These are phyloP conservation scores for Lacerta bilineata DNA, from an alignment of 2,797 vertebrate genomes.

Conservation along the genomic window DNA sequence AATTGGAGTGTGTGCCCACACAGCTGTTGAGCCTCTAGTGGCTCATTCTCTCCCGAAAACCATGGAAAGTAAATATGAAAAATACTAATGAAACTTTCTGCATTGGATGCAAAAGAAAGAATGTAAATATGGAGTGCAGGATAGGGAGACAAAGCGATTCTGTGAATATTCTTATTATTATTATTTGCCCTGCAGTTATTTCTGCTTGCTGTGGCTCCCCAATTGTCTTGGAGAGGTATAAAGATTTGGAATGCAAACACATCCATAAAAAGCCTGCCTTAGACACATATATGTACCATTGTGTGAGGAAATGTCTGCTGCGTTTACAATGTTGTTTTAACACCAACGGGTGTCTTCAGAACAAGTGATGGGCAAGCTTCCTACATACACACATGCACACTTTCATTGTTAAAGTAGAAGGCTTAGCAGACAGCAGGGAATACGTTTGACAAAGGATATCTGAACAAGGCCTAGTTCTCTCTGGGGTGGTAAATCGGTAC, in stretches of 20 bases:
- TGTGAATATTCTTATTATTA: not conserved
- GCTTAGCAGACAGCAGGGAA: not conserved
- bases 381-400: not conserved
- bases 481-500: not conserved
- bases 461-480: not conserved
- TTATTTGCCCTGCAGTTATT: constrained; percentile 18
- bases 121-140: constrained; percentile 12
- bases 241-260: constrained; percentile 45
- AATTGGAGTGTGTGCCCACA: constrained; percentile 33
- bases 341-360: constrained; percentile 52
- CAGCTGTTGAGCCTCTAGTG: not conserved
- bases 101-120: not conserved
- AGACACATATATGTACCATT: constrained; percentile 32
- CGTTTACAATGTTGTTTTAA: constrained; percentile 44
- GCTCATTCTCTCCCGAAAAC: constrained; percentile 46
- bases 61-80: constrained; percentile 20
- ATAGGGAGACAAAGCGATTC: no score
- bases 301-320: constrained; percentile 47
- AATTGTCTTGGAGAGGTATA: constrained; percentile 32
- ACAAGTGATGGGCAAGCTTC: not conserved
- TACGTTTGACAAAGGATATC: not conserved
- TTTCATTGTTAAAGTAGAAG: not conserved
- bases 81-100: constrained; percentile 33
- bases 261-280: constrained; percentile 40
- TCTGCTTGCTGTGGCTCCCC: constrained; percentile 34